phyloP scores from a whole-genome alignment of 2,797 vertebrate species.

The Huso huso region DNA sequence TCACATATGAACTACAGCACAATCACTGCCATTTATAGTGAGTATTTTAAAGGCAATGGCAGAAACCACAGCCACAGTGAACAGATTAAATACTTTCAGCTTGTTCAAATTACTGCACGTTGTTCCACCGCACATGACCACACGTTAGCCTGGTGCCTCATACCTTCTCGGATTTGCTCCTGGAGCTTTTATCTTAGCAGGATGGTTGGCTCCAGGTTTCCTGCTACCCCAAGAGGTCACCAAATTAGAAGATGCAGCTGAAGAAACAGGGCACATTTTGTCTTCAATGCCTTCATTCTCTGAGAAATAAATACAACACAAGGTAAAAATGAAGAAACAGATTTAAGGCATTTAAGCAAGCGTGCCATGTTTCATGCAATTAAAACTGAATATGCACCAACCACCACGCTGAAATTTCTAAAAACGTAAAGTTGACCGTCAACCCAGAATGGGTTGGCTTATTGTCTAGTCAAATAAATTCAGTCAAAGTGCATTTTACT shows the following conservation, averaged over 20 bases:
- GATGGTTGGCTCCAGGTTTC: conserved; percentile 11
- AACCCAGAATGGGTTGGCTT: too few relatives aligned
- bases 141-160: conserved; percentile 31
- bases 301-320: neutral
- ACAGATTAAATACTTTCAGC: neutral
- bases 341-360: neutral
- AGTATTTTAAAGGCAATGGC: neutral
- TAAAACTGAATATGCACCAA: neutral
- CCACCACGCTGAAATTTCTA: neutral
- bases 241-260: conserved; percentile 35
- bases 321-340: neutral
- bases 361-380: neutral
- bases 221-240: conserved; percentile 47
- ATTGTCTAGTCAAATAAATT: too few relatives aligned
- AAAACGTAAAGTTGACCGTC: neutral
- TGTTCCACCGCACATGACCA: neutral
- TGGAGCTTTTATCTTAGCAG: conserved; percentile 9
- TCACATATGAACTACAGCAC: neutral
- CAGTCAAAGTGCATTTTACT: too few relatives aligned
- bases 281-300: conserved; percentile 20
- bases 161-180: conserved; percentile 37
- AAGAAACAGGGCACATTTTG: neutral
- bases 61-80: neutral
- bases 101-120: neutral
- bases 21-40: too few relatives aligned